A percentile compares a stretch with the other conserved stretches of the same genome.
Conservation (phyloP, 2,113 vertebrate species). For the Rhipidura dahli region DNA sequence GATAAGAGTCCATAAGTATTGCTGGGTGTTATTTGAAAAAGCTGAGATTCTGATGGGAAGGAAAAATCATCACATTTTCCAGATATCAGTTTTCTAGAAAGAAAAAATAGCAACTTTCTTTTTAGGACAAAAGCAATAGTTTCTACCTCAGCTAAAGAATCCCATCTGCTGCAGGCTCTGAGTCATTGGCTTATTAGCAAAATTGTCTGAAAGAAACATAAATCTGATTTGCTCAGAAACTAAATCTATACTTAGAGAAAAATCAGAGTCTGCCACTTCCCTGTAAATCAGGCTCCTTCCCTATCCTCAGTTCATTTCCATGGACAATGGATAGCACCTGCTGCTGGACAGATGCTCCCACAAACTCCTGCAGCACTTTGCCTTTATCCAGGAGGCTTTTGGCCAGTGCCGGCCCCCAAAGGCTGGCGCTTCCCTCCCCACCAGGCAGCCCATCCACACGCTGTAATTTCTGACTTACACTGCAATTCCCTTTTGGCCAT, state of each 20-base stretch:
- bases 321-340: background rate
- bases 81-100: background rate
- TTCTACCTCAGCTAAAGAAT: conserved; percentile 42
- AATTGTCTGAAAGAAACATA: conserved; percentile 27
- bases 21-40: background rate
- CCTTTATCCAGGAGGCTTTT: background rate
- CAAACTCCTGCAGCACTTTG: background rate
- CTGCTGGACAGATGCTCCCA: background rate
- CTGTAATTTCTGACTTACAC: background rate
- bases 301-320: background rate
- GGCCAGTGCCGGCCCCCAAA: background rate
- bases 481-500: background rate
- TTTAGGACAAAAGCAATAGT: conserved; percentile 24
- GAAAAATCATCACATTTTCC: background rate
- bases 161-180: conserved; percentile 15
- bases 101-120: background rate
- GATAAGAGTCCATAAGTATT: background rate
- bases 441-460: background rate
- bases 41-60: background rate
- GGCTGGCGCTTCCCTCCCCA: background rate
- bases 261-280: background rate
- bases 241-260: conserved; percentile 6
- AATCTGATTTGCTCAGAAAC: conserved; percentile 31
- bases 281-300: background rate
- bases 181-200: conserved; percentile 54